Base-by-base conservation (phyloP, 2,113 vertebrate species). In the Drymodes brunneopygia region DNA sequence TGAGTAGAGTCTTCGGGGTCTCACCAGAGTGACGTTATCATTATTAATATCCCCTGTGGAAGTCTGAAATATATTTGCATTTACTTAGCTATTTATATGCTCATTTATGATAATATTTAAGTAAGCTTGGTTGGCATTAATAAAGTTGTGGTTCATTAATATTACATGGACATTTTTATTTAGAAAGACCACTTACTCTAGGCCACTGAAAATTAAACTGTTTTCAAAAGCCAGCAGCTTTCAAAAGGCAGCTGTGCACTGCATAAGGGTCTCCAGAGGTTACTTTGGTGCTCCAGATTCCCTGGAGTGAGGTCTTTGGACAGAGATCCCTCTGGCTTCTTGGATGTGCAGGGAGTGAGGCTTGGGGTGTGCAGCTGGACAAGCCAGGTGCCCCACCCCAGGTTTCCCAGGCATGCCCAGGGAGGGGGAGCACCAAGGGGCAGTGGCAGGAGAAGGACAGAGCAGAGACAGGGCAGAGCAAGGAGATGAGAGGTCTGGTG, bases 11-110 rank as follows among this genome's bases (percentile, higher is more conserved):
- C 44, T 66, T 93, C 53, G 57, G 53, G 69, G 45, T 87, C 66
- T 93, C 66, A 72, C 48, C 0, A 0, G 35, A 67, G 24, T 53
- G 60, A 91, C 77, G 23, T 61, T 86, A 73, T 61, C 65, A 51
- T 72, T 83, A 92, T 79, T 79, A 79, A 85, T 82, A 85, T 71
- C 33, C 36, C 60, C 72, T 48, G 67, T 2, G 3, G 88, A 90
- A 51, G 28, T 75, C 85, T 82, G 66, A 85, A 93, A 90, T 90
- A 95, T 62, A 27, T 90, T 93, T 81, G 33, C 80, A 44, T 94
- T 94, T 88, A 69, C 23, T 90, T 65, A 65, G 40, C 66, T 90
- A 51, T 94, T 73, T 93, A 62, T 83, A 38, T 66, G 33, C 56
- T 90, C 29, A 29, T 66, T 90, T 95, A 60, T 45, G 77, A 74